Percentiles rank a stretch among this genome's conserved stretches.
These are phyloP conservation scores for Zoanthus sociatus DNA, from an alignment of 92 coral and sea anemone genomes.

Conservation along the genomic window DNA sequence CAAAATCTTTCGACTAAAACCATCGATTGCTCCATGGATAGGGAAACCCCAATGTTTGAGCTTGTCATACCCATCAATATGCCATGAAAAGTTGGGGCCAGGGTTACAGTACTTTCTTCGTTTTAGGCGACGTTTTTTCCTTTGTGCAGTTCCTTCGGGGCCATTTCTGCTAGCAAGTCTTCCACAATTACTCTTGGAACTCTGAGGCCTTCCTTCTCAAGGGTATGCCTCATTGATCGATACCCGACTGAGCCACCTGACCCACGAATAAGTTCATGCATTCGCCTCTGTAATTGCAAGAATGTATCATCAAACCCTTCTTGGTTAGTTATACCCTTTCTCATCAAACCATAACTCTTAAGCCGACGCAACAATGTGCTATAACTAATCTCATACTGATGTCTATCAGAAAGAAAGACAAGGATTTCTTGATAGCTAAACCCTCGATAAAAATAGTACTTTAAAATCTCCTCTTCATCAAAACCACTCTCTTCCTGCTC, in stretches of 20 bases:
- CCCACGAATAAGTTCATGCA: slow-evolving; percentile 61
- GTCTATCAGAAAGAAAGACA: slow-evolving; percentile 62
- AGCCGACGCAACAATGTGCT: slow-evolving; percentile 55
- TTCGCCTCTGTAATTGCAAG: slow-evolving; percentile 51
- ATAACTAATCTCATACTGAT: slow-evolving; percentile 50
- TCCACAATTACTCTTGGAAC: slow-evolving; percentile 70
- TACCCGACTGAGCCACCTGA: slow-evolving; percentile 57
- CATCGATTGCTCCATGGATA: slow-evolving; percentile 64
- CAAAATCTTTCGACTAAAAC: slow-evolving; percentile 50
- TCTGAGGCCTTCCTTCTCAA: slow-evolving; percentile 68
- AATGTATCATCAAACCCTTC: slow-evolving; percentile 51
- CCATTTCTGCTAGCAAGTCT: slow-evolving; percentile 71
- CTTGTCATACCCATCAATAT: slow-evolving; percentile 61
- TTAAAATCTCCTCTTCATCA: slow-evolving; percentile 58
- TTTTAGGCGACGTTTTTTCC: slow-evolving; percentile 56
- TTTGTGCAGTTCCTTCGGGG: slow-evolving; percentile 62
- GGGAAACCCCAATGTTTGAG: slow-evolving; percentile 66
- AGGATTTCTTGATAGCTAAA: slow-evolving; percentile 72
- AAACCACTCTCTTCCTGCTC: slow-evolving; percentile 48
- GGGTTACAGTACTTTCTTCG: slow-evolving; percentile 53
- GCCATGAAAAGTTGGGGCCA: slow-evolving; percentile 66
- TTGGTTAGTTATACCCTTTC: slow-evolving; percentile 41
- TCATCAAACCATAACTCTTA: slow-evolving; percentile 59
- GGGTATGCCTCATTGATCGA: slow-evolving; percentile 72
- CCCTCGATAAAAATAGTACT: slow-evolving; percentile 62